Conservation (phyloP, 2,797 vertebrate genomes). For the Melanotaenia trifasciata region DNA sequence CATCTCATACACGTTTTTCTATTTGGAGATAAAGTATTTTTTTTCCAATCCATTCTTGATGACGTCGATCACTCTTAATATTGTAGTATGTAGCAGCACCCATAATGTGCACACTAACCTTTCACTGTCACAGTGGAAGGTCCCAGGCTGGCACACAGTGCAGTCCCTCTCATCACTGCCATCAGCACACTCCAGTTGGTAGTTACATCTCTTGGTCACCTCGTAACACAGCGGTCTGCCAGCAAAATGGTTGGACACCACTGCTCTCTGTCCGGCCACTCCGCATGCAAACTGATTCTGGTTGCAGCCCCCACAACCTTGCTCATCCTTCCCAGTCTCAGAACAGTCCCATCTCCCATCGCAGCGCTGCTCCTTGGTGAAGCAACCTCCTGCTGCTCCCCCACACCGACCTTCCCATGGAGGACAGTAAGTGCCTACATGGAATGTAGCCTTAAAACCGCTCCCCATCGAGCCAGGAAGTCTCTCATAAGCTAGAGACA, state of each 20-base stretch:
- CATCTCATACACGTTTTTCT: no score
- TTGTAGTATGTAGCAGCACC: no score
- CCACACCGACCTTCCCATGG: conserved; percentile 90
- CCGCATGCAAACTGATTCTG: conserved; percentile 85
- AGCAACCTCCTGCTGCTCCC: conserved; percentile 86
- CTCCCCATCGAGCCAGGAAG: conserved; percentile 70
- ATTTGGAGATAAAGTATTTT: no score
- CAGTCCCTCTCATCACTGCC: conserved; percentile 91
- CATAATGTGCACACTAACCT: conserved; percentile 66
- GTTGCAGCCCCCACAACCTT: conserved; percentile 85
- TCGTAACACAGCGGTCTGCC: conserved; percentile 85
- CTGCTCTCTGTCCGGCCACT: conserved; percentile 54
- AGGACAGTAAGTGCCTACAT: conserved; percentile 89
- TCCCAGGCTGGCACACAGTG: conserved; percentile 88
- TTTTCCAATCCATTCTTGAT: no score
- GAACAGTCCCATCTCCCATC: conserved; percentile 91
- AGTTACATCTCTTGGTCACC: conserved; percentile 89
- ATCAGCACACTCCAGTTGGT: conserved; percentile 90
- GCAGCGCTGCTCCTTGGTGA: conserved; percentile 85
- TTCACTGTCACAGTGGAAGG: conserved; percentile 90
- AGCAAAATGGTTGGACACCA: conserved; percentile 44
- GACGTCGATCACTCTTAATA: no score
- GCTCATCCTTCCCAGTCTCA: conserved; percentile 87
- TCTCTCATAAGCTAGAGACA: conserved; percentile 83
- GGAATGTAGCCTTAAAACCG: conserved; percentile 93